Conservation (phyloP, 2,797 vertebrate genomes). For the Lagodon rhomboides region DNA sequence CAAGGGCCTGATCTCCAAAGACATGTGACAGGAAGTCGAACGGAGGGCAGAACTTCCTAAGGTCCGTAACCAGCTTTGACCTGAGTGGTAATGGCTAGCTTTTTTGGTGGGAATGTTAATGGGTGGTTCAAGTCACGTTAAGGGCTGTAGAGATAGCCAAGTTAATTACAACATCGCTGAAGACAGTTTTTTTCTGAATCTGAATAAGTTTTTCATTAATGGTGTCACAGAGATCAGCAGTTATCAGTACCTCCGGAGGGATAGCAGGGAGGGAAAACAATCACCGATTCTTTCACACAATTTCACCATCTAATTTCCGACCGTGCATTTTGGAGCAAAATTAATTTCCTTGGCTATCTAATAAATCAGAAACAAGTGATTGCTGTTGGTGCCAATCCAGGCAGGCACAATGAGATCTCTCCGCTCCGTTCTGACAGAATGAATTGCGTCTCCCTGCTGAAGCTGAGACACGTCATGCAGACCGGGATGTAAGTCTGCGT, state of each 20-base stretch:
- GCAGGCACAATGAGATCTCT: constrained; percentile 80
- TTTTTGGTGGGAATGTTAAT: constrained; percentile 72
- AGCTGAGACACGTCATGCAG: constrained; percentile 63
- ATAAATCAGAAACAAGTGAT: constrained; percentile 88
- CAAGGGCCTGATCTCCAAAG: constrained; percentile 26
- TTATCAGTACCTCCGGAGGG: constrained; percentile 85
- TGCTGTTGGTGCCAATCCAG: constrained; percentile 84
- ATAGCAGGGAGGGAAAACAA: constrained; percentile 77
- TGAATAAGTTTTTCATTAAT: constrained; percentile 88
- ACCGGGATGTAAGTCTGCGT: constrained; percentile 53
- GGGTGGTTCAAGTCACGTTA: constrained; percentile 69
- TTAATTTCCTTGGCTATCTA: constrained; percentile 89
- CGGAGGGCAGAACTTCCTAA: constrained; percentile 60
- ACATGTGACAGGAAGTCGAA: constrained; percentile 65
- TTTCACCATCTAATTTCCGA: constrained; percentile 89
- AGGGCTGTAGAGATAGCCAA: constrained; percentile 78
- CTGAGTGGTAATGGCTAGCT: constrained; percentile 45
- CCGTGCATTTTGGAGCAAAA: constrained; percentile 86
- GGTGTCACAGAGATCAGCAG: constrained; percentile 84
- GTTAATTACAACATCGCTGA: constrained; percentile 83
- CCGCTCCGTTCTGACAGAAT: constrained; percentile 60
- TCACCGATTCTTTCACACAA: constrained; percentile 85
- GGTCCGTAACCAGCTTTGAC: constrained; percentile 52
- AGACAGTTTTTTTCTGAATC: constrained; percentile 66
- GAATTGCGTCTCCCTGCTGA: constrained; percentile 65